phyloP scores from a whole-genome alignment of 2,113 vertebrate species.

The Oriolus oriolus region DNA sequence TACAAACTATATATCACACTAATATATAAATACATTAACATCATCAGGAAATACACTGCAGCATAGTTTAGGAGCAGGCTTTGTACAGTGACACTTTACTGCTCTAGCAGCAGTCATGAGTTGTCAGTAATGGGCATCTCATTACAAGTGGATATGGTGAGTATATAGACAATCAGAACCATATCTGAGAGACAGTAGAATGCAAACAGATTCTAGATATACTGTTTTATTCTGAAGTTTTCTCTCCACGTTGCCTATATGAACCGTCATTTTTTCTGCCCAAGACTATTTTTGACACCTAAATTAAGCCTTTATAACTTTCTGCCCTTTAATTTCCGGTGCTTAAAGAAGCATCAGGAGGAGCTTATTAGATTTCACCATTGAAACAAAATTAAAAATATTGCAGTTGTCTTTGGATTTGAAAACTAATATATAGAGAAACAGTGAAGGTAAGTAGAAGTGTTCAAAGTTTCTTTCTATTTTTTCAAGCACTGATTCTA shows the following conservation, averaged over 20 bases:
- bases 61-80: neutral
- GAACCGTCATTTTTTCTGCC: neutral
- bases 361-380: neutral
- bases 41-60: neutral
- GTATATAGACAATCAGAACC: neutral
- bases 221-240: neutral
- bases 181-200: neutral
- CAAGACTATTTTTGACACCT: neutral
- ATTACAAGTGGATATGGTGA: neutral
- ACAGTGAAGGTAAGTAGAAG: neutral
- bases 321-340: neutral
- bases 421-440: neutral
- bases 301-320: neutral
- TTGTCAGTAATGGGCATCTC: neutral
- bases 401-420: neutral
- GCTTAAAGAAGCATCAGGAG: neutral
- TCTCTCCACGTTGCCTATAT: neutral
- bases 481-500: neutral
- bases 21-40: rapidly evolving
- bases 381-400: neutral
- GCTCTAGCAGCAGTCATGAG: neutral
- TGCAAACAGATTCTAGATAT: neutral
- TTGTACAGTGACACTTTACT: neutral
- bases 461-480: neutral
- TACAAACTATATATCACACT: neutral